Evolutionary conservation across 2,113 vertebrate genomes (phyloP).

Genomic region (Thermophis baileyi): DNA sequence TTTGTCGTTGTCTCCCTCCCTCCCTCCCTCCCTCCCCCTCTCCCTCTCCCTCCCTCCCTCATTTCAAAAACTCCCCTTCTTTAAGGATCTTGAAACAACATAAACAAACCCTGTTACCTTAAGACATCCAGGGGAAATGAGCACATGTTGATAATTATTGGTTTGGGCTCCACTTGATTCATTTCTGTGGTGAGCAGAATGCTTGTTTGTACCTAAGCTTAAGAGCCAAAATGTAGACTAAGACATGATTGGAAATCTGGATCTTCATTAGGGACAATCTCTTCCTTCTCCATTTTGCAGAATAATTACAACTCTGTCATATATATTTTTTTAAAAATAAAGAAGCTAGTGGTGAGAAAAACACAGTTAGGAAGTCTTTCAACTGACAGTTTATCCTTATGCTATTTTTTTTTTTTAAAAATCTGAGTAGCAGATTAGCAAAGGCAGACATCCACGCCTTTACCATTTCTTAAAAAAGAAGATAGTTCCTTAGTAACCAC

Average conservation of each 20-base stretch:
- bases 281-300: background rate
- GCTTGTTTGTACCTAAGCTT: background rate
- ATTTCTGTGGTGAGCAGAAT: background rate
- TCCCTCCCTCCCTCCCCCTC: no score
- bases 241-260: background rate
- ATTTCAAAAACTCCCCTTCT: background rate
- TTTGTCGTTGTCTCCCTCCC: background rate
- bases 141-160: background rate
- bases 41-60: background rate
- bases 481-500: background rate
- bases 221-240: no score
- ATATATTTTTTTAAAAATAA: background rate
- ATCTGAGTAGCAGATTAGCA: background rate
- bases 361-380: background rate
- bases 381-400: background rate
- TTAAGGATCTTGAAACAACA: constrained; percentile 24
- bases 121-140: background rate
- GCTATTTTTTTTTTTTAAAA: no score
- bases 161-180: background rate
- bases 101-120: constrained; percentile 22
- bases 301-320: background rate
- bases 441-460: background rate
- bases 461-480: background rate
- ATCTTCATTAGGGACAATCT: background rate
- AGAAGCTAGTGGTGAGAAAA: no score